Conservation (phyloP, 2,797 vertebrate genomes). For the Urosaurus nigricauda region DNA sequence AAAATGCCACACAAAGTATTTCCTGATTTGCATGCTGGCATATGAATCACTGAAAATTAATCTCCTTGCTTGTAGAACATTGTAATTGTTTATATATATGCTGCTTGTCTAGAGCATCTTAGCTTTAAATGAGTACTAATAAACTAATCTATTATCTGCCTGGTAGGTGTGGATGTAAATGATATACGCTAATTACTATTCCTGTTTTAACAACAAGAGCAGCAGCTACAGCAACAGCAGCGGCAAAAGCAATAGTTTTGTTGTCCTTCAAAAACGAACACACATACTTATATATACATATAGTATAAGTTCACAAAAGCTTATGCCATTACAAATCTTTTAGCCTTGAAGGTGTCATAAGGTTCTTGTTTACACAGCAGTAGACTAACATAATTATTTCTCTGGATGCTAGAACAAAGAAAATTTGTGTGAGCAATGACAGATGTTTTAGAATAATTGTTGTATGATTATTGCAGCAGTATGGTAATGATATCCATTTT, state of each 20-base stretch:
- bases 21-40: neutral
- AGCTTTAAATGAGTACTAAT: neutral
- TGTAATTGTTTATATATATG: neutral
- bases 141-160: conserved; percentile 10
- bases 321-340: neutral
- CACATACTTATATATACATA: neutral
- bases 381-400: no score
- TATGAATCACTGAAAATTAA: neutral
- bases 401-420: neutral
- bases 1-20: neutral
- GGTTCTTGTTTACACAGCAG: neutral
- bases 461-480: neutral
- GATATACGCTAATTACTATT: neutral
- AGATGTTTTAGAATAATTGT: neutral
- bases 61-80: neutral
- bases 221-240: no score
- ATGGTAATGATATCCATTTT: neutral
- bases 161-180: neutral
- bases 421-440: neutral
- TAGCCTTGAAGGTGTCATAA: neutral
- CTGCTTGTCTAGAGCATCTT: neutral
- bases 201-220: no score
- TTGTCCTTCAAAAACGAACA: no score
- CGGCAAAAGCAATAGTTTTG: no score
- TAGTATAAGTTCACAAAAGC: neutral